Base-by-base conservation (phyloP, 1,140 invertebrate species). In the Hylyphantes graminicola region DNA sequence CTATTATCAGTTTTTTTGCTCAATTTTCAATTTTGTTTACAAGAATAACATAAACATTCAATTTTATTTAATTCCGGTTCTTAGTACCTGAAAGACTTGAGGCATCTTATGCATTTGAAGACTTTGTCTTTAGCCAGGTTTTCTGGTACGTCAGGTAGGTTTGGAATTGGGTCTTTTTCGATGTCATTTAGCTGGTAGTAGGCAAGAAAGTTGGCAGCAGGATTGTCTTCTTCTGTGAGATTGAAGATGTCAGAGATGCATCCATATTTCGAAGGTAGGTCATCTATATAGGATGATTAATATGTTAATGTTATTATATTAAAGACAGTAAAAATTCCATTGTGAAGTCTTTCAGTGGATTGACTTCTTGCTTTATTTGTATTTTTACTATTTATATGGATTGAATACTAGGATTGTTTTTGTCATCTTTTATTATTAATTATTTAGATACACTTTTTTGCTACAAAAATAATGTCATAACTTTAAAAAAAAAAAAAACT, bases 101-200 rank as follows among this genome's bases (percentile, higher is more conserved):
- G 57, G n/a, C 79, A 81, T 3, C 7, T 48, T 51, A 19, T 19
- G 17, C 79, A 81, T 57, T 73, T 81, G 68, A 73, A 81, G 48
- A 17, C 73, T 53, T 68, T 70, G n/a, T 68, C 78, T 19, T 80
- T 72, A 15, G 35, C 35, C 5, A 35, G 35, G 35, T 35, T 35
- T 35, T 35, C 35, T 35, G 35, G 35, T 35, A 35, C 35, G 2
- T 35, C 35, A 35, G 35, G 35, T 35, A 48, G 7, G 12, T 80
- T 15, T 72, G 13, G 35, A 35, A 35, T 35, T 8, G 12, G 15
- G 9, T 48, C 51, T 59, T 80, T 80, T 59, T 70, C 67, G 13
- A 6, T 67, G 5, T 12, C 21, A 80, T 80, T 80, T 54, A 80
- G 15, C 17, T 80, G 78, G 72, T 70, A 80, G 13, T 80, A 80